A percentile compares a stretch with the other conserved stretches of the same genome.
These are phyloP conservation scores for Chaunax sp. DNA, from an alignment of 2,797 vertebrate species.

Conservation along the genomic window DNA sequence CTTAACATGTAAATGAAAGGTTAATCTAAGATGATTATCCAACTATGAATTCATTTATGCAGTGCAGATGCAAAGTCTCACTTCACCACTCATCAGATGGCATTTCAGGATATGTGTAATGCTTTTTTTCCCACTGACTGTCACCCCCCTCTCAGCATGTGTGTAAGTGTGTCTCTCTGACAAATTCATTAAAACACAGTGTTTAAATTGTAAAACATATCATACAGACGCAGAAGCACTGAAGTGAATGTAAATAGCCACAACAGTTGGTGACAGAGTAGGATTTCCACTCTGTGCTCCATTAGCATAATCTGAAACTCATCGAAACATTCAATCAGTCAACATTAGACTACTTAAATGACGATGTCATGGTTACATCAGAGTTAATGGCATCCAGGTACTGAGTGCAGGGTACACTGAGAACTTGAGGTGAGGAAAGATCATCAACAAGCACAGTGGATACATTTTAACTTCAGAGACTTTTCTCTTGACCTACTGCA, in stretches of 20 bases:
- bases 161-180: conserved; percentile 29
- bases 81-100: conserved; percentile 71
- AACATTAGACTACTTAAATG: not conserved
- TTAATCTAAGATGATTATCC: conserved; percentile 38
- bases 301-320: not conserved
- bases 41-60: conserved; percentile 68
- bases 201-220: not conserved
- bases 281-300: not conserved
- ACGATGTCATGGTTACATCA: not conserved
- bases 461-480: conserved; percentile 4
- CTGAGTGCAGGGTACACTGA: not conserved
- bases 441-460: conserved; percentile 3
- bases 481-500: conserved; percentile 14
- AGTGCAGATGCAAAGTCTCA: conserved; percentile 73
- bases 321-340: not conserved
- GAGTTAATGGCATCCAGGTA: not conserved
- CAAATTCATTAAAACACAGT: conserved; percentile 40
- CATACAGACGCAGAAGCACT: conserved; percentile 8
- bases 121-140: conserved; percentile 40
- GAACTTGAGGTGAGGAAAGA: not conserved
- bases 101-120: conserved; percentile 55
- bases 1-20: conserved; percentile 30
- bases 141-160: conserved; percentile 34
- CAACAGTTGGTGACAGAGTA: conserved; percentile 1
- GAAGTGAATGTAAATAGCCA: conserved; percentile 8